phyloP scores from a whole-genome alignment of 2,113 vertebrate species.

The Acinonyx jubatus region DNA sequence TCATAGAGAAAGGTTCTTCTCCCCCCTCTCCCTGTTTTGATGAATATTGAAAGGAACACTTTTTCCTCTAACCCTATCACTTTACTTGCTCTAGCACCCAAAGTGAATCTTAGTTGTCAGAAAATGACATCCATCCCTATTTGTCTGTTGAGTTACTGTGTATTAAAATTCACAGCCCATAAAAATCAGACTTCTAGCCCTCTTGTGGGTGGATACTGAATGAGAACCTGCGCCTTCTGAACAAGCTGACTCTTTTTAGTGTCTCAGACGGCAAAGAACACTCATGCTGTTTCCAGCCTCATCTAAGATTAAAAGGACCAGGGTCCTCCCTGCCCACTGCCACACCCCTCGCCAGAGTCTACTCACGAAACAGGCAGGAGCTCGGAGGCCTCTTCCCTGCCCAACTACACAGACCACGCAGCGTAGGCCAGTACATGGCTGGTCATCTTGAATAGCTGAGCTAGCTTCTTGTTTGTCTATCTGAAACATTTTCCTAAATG shows the following conservation, averaged over 20 bases:
- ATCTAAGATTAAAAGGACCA: background rate
- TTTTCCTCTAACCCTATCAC: background rate
- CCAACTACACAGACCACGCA: background rate
- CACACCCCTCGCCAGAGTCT: background rate
- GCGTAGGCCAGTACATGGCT: fast-evolving
- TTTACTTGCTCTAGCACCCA: background rate
- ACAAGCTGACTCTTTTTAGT: background rate
- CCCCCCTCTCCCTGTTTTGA: background rate
- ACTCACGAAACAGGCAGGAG: background rate
- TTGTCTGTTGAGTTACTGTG: background rate
- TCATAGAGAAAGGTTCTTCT: background rate
- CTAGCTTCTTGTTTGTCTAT: background rate
- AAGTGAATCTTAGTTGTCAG: background rate
- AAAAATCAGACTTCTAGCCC: background rate
- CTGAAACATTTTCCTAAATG: background rate
- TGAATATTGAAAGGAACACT: background rate
- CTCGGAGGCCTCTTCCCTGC: background rate
- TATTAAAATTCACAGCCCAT: background rate
- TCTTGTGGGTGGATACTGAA: background rate
- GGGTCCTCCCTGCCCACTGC: background rate
- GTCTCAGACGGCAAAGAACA: background rate
- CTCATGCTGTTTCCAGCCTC: background rate
- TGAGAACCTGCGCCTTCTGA: background rate
- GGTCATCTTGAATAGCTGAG: background rate
- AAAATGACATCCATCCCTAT: background rate